phyloP scores from a whole-genome alignment of 92 coral and sea anemone genomes.

The Palythoa caribaeorum region DNA sequence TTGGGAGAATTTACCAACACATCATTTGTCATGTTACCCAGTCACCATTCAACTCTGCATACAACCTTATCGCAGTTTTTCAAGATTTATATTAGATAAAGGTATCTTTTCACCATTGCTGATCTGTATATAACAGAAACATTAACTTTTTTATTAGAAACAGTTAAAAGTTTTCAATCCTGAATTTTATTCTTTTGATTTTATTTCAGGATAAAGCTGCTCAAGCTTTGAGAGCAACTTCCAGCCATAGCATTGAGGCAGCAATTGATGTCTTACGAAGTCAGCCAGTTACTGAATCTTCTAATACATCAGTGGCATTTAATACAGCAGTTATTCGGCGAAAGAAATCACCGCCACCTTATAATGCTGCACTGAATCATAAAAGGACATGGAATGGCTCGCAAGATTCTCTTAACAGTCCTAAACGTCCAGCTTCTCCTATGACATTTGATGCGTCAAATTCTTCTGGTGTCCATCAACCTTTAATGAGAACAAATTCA shows the following conservation, averaged over 20 bases:
- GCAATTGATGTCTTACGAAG: slow-evolving; percentile 69
- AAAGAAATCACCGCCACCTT: slow-evolving; percentile 82
- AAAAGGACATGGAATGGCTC: slow-evolving; percentile 86
- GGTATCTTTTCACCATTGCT: too few relatives aligned
- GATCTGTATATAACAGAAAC: too few relatives aligned
- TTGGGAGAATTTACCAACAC: too few relatives aligned
- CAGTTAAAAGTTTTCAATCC: not conserved
- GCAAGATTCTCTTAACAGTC: slow-evolving; percentile 74
- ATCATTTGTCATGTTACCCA: too few relatives aligned
- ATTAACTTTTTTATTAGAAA: too few relatives aligned
- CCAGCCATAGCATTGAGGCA: slow-evolving; percentile 81
- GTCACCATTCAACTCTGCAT: too few relatives aligned
- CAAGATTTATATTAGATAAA: too few relatives aligned
- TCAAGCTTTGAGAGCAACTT: slow-evolving; percentile 72
- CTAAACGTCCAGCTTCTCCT: slow-evolving; percentile 85
- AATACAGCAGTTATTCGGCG: slow-evolving; percentile 46
- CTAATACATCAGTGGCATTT: slow-evolving; percentile 39
- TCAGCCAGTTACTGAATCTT: slow-evolving; percentile 47
- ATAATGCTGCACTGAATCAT: slow-evolving; percentile 72
- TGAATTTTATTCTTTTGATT: not conserved
- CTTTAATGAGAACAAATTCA: slow-evolving; percentile 55
- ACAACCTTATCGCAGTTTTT: too few relatives aligned
- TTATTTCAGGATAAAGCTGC: slow-evolving; percentile 69
- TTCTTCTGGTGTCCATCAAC: slow-evolving; percentile 30
- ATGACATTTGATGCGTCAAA: slow-evolving; percentile 59